Evolutionary conservation across 2,113 vertebrate species (phyloP).

Genomic region (Myocastor coypus): DNA sequence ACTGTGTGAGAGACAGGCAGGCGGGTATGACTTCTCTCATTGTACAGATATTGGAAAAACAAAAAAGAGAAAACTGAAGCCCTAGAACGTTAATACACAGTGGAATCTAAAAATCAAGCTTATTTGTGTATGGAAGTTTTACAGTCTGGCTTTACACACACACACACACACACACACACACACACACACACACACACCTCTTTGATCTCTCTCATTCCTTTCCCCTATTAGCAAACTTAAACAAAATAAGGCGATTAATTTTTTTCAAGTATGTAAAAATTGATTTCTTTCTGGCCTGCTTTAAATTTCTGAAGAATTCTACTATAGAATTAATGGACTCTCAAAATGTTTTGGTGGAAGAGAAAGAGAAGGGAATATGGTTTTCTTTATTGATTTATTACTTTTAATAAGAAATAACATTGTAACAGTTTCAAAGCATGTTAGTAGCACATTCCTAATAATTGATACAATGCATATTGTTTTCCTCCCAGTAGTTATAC

Average conservation of each 20-base stretch:
- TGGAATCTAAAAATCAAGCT: neutral
- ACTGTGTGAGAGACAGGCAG: neutral
- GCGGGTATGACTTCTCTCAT: neutral
- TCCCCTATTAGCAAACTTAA: neutral
- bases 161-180: neutral
- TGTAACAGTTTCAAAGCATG: no score
- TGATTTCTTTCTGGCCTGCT: neutral
- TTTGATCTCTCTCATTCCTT: neutral
- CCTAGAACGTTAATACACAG: neutral
- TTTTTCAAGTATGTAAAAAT: conserved; percentile 5
- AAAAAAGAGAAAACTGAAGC: neutral
- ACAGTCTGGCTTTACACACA: neutral
- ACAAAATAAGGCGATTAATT: neutral
- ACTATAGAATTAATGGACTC: neutral
- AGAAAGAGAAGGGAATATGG: neutral
- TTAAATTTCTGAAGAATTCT: neutral
- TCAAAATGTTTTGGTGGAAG: neutral
- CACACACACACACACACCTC: neutral
- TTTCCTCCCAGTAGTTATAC: no score
- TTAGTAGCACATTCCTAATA: no score
- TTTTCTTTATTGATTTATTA: no score
- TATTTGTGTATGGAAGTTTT: neutral
- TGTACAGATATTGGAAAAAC: neutral
- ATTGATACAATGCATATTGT: no score
- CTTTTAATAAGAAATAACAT: no score